A percentile compares a stretch with the other conserved stretches of the same genome.
Conservation (phyloP, 2,113 vertebrate species). For the Semnornis frantzii region DNA sequence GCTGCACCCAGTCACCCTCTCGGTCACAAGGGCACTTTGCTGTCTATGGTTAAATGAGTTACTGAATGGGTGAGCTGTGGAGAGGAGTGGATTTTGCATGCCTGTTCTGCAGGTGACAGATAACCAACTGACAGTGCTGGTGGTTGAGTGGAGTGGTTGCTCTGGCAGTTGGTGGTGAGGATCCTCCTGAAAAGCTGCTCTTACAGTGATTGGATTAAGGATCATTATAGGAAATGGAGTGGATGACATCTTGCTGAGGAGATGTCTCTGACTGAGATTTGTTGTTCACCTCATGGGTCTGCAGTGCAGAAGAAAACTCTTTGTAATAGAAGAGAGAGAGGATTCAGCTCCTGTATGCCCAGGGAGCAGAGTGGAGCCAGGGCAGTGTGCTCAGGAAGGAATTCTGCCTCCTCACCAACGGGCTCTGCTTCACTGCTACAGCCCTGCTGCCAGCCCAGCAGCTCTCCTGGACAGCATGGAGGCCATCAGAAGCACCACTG, state of each 20-base stretch:
- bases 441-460: too few species aligned
- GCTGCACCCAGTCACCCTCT: too few species aligned
- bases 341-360: not conserved
- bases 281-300: not conserved
- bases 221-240: constrained; percentile 9
- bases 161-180: not conserved
- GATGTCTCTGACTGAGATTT: not conserved
- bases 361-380: not conserved
- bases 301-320: not conserved
- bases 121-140: constrained; percentile 1
- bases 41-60: not conserved
- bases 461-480: too few species aligned
- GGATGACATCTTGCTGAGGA: not conserved
- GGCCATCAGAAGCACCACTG: too few species aligned
- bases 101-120: not conserved
- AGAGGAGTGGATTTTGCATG: not conserved
- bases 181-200: constrained; percentile 8
- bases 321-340: not conserved
- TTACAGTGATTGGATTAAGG: not conserved
- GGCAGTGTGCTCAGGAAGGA: not conserved
- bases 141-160: constrained; percentile 10
- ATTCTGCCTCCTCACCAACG: too few species aligned
- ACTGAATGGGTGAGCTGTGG: not conserved
- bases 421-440: too few species aligned
- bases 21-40: too few species aligned